Conservation (phyloP, 2,888 invertebrate genomes). For the Tinea semifulvella region DNA sequence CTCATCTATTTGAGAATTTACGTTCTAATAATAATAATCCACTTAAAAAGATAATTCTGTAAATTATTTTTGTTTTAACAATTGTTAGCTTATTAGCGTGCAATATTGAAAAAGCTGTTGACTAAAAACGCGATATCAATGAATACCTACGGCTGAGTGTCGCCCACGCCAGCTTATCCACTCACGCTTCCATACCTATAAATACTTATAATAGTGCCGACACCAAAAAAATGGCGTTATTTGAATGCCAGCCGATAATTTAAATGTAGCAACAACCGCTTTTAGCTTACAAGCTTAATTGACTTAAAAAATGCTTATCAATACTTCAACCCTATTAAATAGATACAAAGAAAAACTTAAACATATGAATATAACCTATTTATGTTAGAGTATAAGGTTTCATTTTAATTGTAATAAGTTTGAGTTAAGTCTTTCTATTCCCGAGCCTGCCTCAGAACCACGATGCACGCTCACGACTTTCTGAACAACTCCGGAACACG, state of each 20-base stretch:
- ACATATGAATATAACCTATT: conserved; percentile 29
- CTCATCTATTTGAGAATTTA: no score
- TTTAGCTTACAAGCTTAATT: conserved; percentile 68
- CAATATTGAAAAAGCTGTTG: no score
- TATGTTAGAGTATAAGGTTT: conserved; percentile 18
- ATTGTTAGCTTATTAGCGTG: no score
- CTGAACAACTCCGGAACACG: conserved; percentile 67
- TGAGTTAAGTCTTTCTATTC: conserved; percentile 40
- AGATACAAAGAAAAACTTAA: background rate
- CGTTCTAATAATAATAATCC: no score
- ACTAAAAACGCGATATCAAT: conserved; percentile 43
- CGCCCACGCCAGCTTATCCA: conserved; percentile 25
- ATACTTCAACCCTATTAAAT: conserved; percentile 36
- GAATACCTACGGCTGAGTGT: conserved; percentile 34
- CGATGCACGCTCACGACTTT: conserved; percentile 68
- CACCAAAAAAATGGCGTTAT: conserved; percentile 66
- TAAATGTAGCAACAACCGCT: conserved; percentile 68
- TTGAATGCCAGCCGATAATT: conserved; percentile 66
- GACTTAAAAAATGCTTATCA: conserved; percentile 67
- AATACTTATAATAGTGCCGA: conserved; percentile 66
- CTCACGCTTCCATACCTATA: conserved; percentile 51
- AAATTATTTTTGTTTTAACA: no score
- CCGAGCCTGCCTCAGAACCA: conserved; percentile 42
- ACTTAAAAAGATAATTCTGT: no score
- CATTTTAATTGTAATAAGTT: conserved; percentile 21